These are phyloP conservation scores for Erebia epiphron DNA, from an alignment of 2,888 invertebrate species.

Conservation along the genomic window DNA sequence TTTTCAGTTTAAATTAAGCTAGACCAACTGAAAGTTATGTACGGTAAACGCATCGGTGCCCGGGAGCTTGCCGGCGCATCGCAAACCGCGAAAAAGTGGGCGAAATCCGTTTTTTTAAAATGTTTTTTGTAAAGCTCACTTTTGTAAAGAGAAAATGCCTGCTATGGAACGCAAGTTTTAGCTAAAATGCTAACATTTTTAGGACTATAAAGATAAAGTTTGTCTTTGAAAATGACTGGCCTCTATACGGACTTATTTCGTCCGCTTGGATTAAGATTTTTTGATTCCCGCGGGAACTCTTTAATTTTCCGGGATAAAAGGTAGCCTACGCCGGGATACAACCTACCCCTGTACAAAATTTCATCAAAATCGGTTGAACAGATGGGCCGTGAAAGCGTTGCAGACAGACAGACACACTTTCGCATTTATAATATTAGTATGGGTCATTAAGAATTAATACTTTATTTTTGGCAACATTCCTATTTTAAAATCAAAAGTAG, in stretches of 20 bases:
- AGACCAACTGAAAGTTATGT: conserved; percentile 33
- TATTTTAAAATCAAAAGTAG: no score
- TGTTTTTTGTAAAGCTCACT: background rate
- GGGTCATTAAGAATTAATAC: no score
- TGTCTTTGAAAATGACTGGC: background rate
- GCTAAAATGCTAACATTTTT: background rate
- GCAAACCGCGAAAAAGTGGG: conserved; percentile 25
- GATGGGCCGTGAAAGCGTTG: no score
- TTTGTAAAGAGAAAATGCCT: conserved; percentile 6
- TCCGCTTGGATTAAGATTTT: no score
- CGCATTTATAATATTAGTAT: no score
- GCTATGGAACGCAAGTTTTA: background rate
- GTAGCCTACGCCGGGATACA: no score
- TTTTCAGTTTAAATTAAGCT: conserved; percentile 31
- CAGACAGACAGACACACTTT: no score
- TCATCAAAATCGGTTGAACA: background rate
- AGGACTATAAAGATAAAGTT: background rate
- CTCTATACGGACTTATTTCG: no score
- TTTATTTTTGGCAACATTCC: no score
- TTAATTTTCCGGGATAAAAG: no score
- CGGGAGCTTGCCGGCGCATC: conserved; percentile 14
- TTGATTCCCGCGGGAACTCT: no score
- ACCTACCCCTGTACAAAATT: background rate
- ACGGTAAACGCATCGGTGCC: conserved; percentile 31
- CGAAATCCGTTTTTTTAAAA: conserved; percentile 2